Evolutionary conservation across 2,113 vertebrate genomes (phyloP).

Genomic region (Dipodomys stephensi): DNA sequence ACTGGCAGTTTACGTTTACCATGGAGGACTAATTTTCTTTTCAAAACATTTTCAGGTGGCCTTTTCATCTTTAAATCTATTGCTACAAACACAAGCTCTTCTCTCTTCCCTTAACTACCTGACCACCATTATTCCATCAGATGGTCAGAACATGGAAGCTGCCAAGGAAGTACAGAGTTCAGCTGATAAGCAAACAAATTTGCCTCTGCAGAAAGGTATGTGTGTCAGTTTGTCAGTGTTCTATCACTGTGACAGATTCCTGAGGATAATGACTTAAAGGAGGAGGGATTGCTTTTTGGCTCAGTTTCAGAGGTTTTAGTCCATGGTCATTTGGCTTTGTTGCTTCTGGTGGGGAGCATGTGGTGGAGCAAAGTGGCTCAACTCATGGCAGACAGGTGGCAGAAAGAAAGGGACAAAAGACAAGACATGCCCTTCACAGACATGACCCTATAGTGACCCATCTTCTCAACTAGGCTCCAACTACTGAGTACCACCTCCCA

Average conservation of each 20-base stretch:
- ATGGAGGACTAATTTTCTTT: slow-evolving; percentile 48
- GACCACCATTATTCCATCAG: slow-evolving; percentile 85
- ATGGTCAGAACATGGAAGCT: slow-evolving; percentile 55
- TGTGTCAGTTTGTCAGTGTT: too few species aligned
- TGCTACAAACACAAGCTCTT: slow-evolving; percentile 95
- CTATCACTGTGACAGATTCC: neutral
- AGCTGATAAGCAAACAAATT: slow-evolving; percentile 80
- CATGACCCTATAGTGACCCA: neutral
- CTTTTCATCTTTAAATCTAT: slow-evolving; percentile 94
- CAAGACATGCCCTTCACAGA: neutral
- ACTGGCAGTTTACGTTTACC: neutral
- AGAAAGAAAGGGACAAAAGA: neutral
- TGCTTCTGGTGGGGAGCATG: neutral
- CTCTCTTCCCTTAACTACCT: slow-evolving; percentile 94
- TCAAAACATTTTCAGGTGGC: slow-evolving; percentile 89
- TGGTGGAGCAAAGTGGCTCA: neutral
- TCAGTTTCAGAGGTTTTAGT: neutral
- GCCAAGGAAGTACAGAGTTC: slow-evolving; percentile 72
- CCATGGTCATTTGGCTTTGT: neutral
- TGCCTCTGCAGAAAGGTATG: slow-evolving; percentile 87
- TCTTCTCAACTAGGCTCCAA: too few species aligned
- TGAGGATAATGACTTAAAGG: neutral
- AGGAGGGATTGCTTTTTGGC: neutral
- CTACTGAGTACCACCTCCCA: neutral
- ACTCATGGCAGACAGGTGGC: neutral